Evolutionary conservation across 2,888 invertebrate genomes (phyloP).

Genomic region (Noctua pronuba): DNA sequence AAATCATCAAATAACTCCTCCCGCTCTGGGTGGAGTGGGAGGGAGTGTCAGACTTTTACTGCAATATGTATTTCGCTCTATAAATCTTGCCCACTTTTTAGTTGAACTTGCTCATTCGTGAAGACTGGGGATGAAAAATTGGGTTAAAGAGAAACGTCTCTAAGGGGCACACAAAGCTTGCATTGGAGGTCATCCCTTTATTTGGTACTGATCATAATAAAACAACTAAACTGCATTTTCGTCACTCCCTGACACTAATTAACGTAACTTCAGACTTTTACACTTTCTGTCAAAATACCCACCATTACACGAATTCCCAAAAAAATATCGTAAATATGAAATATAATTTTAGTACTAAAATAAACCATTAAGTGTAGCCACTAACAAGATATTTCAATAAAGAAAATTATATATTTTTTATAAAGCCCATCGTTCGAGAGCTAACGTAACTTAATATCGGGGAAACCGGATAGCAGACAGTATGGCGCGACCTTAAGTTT

Average conservation of each 20-base stretch:
- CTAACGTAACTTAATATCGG: conserved; percentile 85
- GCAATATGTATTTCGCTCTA: neutral
- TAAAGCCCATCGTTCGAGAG: conserved; percentile 80
- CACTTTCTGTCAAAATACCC: conserved; percentile 13
- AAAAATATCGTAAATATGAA: conserved; percentile 59
- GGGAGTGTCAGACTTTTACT: too few species aligned
- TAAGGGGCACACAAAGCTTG: neutral
- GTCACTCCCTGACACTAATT: neutral
- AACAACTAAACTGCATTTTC: conserved; percentile 18
- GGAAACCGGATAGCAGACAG: conserved; percentile 90
- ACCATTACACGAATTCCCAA: conserved; percentile 31
- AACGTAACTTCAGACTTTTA: conserved; percentile 7
- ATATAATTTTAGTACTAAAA: conserved; percentile 63
- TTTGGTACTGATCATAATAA: neutral
- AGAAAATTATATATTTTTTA: conserved; percentile 83
- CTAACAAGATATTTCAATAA: conserved; percentile 83
- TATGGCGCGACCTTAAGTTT: conserved; percentile 89
- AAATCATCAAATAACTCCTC: too few species aligned
- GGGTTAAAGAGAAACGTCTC: neutral
- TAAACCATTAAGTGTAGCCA: conserved; percentile 60
- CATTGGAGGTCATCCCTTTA: neutral
- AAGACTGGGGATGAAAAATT: neutral
- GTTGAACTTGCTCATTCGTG: neutral
- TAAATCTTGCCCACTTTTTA: neutral
- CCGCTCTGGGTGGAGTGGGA: too few species aligned